Base-by-base conservation (phyloP, 2,888 invertebrate genomes). In the Cyclophora punctaria region DNA sequence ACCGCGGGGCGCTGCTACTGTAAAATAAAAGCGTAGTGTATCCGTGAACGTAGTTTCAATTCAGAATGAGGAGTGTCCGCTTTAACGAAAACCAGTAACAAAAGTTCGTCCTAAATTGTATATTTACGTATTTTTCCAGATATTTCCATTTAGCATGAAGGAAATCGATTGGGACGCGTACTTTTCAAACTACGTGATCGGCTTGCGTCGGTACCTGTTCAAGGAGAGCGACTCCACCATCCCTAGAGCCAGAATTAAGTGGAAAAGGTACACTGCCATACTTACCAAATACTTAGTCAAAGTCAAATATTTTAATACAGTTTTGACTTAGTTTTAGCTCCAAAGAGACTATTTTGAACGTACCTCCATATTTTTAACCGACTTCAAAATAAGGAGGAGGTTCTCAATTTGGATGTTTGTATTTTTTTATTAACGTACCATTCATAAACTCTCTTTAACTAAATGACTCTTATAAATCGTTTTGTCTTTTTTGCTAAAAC, bases 61-160 rank as follows among this genome's bases (percentile, higher is more conserved):
- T 20, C 20, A 20, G 2, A 20, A 20, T 20, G 2, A n/a, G n/a
- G 20, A 20, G 20, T 20, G 20, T 20, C 2, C 20, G 20, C 1
- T 20, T 20, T 1, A 20, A 20, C 20, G 1, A 1, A 20, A 20
- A 20, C 20, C 20, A 20, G 20, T 20, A 20, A 20, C 2, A 20
- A 20, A 20, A 20, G 20, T 20, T 20, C 20, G 20, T 20, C 20
- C 20, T 20, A 20, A 20, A 20, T 20, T 20, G 20, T 20, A 20
- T 35, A 4, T 34, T 41, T 41, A 45, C 40, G 3, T 41, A 6
- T 42, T 2, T 54, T 72, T 67, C 0, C 73, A 89, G 79, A 56
- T 93, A 47, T 97, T 94, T 73, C 91, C 92, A 5, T 95, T 96
- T 75, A 93, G 93, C 68, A 92, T 96, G 80, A 75, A 79, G 0